Base-by-base conservation (phyloP, 1,140 invertebrate genomes). In the Eufriesea mexicana region DNA sequence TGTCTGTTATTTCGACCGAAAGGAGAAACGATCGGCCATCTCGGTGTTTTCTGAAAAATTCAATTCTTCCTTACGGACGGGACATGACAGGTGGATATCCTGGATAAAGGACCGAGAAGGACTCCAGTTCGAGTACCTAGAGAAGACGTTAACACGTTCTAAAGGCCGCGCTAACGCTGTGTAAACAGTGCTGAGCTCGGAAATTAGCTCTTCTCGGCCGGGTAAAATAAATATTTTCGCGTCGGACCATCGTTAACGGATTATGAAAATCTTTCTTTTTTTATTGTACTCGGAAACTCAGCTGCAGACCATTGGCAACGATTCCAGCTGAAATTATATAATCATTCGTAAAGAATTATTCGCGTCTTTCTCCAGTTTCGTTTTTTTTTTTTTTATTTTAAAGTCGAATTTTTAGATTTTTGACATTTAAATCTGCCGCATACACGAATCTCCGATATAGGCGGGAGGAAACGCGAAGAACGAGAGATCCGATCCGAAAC, bases 171-270 rank as follows among this genome's bases (percentile, higher is more conserved):
- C 73, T 89, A 84, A 88, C 62, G 81, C 83, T 86, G 72, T 86
- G 82, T 84, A 90, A 90, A 90, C 74, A 90, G 55, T 47, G 67
- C 59, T n/a, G 51, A 80, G 57, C 47, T 47, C 73, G 23, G 45
- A 91, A 91, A 91, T 91, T 90, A 90, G 88, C 88, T 66, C 61
- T 84, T 85, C 79, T 79, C 79, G 68, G 62, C 23, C 61, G 67
- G 70, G 59, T 78, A 90, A 89, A 90, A 86, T 90, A 89, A 91
- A 91, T 90, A 90, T 91, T 91, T 90, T 90, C 55, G 70, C 79
- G 82, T 85, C 80, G 74, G 71, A 2, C 55, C 80, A 54, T 89
- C 79, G 84, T 90, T 83, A 89, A 81, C 51, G 85, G 88, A 84
- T 89, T 85, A 89, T 84, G 88, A 81, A 89, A 88, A 89, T 88